Evolutionary conservation across 2,888 invertebrate species (phyloP).

Genomic region (Leptodirus hochenwartii): DNA sequence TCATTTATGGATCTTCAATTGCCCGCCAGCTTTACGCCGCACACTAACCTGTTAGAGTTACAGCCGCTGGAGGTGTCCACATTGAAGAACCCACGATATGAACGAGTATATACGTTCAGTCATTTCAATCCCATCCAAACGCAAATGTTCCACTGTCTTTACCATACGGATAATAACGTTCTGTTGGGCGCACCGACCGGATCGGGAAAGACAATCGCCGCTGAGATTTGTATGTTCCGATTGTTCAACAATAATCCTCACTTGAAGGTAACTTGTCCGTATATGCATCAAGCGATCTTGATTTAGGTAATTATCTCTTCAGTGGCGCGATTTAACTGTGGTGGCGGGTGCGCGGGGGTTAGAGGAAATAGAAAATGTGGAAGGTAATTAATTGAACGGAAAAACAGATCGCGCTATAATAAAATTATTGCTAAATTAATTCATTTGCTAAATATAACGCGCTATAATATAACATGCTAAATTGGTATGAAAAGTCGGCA

Average conservation of each 20-base stretch:
- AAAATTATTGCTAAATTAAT: no score
- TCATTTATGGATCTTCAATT: constrained; percentile 76
- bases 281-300: constrained; percentile 3
- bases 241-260: constrained; percentile 67
- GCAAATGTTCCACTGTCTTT: constrained; percentile 91
- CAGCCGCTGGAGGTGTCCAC: constrained; percentile 78
- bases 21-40: constrained; percentile 80
- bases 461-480: no score
- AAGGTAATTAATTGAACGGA: no score
- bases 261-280: constrained; percentile 39
- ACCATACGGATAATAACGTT: constrained; percentile 86
- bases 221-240: constrained; percentile 92
- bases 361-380: no score
- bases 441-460: no score
- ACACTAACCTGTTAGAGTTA: constrained; percentile 81
- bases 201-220: constrained; percentile 96
- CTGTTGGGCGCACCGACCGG: constrained; percentile 89
- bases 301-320: constrained; percentile 2
- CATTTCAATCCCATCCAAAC: constrained; percentile 99
- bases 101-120: constrained; percentile 72
- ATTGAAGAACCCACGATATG: constrained; percentile 55
- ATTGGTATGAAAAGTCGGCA: no score
- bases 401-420: no score
- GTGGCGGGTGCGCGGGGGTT: no score
- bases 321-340: constrained; percentile 3